Base-by-base conservation (phyloP, 1,140 invertebrate genomes). In the Sogatella furcifera region DNA sequence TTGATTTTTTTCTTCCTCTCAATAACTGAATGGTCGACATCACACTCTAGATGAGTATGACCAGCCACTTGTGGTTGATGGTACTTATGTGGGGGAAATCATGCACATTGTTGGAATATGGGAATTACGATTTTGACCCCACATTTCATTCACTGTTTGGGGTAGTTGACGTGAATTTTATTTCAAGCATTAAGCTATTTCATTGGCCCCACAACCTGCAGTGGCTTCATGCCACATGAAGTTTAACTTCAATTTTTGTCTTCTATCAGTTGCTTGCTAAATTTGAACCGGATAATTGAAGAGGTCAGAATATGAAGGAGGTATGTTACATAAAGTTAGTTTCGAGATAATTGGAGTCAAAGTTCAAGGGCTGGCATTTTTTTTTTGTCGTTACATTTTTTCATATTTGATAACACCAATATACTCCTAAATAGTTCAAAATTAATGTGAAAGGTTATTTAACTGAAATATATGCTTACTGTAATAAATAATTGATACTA, bases 141-240 rank as follows among this genome's bases (percentile, higher is more conserved):
- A 21, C 72, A 61, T 55, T 19, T 69, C 52, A 46, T 63, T 62
- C 13, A 68, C 59, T 46, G 60, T 31, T 17, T 57, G 0, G 59
- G 42, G 19, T 19, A 69, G 17, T 17, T 62, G 62, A 10, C 62
- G 55, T 43, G 69, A 41, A 55, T 63, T 66, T 17, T 68, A n/a
- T 52, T 63, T 59, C 19, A 71, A 24, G 57, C 69, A 72, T 42
- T 66, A 71, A 17, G 65, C 66, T 52, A 69, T 68, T 57, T 70
- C 64, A 62, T 68, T 68, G 1, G 63, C 69, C 42, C 71, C 69
- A 59, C 69, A 66, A n/a, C 55, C 68, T 22, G 63, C 68, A 52
- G 62, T 52, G 46, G 58, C 55, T 64, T 75, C 72, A 57, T 71
- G 57, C 69, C 73, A 73, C 67, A 74, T 71, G 57, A 66, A 72